A percentile compares a stretch with the other conserved stretches of the same genome.
Evolutionary conservation across 2,888 invertebrate species (phyloP).

Genomic region (Polyploca ridens): DNA sequence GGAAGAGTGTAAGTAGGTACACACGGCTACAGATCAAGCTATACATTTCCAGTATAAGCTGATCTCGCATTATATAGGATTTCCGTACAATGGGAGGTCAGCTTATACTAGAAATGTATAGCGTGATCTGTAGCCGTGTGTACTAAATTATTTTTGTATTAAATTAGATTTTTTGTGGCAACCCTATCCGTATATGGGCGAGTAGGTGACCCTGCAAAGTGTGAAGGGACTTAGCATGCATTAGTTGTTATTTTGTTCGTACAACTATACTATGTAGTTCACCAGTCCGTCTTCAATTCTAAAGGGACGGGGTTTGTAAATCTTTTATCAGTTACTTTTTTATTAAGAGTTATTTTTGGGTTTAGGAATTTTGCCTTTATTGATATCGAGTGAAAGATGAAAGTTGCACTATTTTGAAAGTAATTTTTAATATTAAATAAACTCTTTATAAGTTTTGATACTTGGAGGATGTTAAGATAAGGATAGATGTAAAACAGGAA

Average conservation of each 20-base stretch:
- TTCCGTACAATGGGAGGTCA: too few species aligned
- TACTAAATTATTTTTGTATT: too few species aligned
- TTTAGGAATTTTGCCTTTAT: background rate
- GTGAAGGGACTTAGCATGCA: conserved; percentile 31
- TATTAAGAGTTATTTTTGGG: background rate
- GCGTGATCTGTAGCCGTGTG: too few species aligned
- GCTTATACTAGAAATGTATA: too few species aligned
- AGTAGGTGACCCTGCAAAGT: conserved; percentile 47
- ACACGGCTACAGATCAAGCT: too few species aligned
- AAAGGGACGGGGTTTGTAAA: background rate
- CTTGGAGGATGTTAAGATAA: too few species aligned
- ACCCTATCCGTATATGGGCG: conserved; percentile 34
- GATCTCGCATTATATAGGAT: too few species aligned
- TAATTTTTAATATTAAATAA: too few species aligned
- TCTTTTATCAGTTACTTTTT: background rate
- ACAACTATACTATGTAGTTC: background rate
- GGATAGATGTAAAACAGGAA: too few species aligned
- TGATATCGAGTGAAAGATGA: background rate
- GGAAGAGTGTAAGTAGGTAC: background rate
- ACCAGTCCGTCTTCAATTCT: background rate
- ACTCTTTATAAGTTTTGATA: background rate
- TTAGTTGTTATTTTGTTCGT: conserved; percentile 18
- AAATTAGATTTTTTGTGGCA: too few species aligned
- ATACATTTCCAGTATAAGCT: too few species aligned
- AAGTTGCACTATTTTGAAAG: background rate